Evolutionary conservation across 2,797 vertebrate species (phyloP), one percentile per base, ranked within the genome.

Genomic region (Crocodylus rhombifer): DNA sequence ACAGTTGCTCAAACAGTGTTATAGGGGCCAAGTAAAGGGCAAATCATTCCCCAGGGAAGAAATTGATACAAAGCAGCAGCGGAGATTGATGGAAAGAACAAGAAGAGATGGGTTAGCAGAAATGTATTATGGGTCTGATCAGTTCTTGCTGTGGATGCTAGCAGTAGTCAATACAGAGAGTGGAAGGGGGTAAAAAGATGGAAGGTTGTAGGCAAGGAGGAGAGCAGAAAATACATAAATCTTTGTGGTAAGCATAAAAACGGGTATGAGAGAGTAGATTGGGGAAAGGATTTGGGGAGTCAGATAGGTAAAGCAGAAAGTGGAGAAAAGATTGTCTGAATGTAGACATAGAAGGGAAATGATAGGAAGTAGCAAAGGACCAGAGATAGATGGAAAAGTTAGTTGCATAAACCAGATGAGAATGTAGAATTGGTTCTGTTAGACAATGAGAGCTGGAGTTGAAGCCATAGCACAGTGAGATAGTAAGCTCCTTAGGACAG

Each of bases 1-100:
- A 93, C 58, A 91, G 95, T 96, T 95, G 90, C 95, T 95, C 81
- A 86, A 90, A 87, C 58, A 65, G 90, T 33, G 75, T 96, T 94
- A 95, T 57, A 89, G 92, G 90, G 95, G 93, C 80, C 95, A 96
- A 86, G 81, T 86, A 90, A 96, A 97, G 93, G 94, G 88, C 95
- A 96, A 94, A 74, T 84, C 91, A 95, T 95, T 94, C 86, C 60
- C 58, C 82, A 75, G 77, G 83, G 87, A 89, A 7, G 73, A 94
- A 96, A 91, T 89, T 94, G 93, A 94, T 95, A 95, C 89, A 95
- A 94, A 81, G 67, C 79, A 93, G 67, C 85, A 89, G 61, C 42
- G 42, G 51, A 92, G 88, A 96, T 51, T 91, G 91, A 95, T 94
- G 88, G 57, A 92, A 88, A 82, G 73, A 88, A 84, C 7, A 77